Evolutionary conservation across 2,888 invertebrate species (phyloP).

Genomic region (Leptopilina myrica): DNA sequence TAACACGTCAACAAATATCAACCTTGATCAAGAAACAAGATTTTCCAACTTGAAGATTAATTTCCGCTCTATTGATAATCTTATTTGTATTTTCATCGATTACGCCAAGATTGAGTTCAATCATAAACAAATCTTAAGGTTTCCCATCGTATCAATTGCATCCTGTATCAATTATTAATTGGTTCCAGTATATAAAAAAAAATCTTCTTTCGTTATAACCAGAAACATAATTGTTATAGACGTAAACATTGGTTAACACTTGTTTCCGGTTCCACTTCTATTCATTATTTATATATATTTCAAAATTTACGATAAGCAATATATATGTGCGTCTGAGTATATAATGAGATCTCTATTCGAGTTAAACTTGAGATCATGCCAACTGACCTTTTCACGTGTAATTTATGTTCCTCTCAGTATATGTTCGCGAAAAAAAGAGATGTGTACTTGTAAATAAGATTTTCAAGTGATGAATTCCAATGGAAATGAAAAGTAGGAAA

Average conservation of each 20-base stretch:
- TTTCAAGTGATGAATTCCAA: constrained; percentile 30
- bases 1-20: neutral
- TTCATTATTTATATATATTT: no score
- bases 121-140: constrained; percentile 9
- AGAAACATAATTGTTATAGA: neutral
- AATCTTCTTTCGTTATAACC: neutral
- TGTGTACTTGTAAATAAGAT: constrained; percentile 15
- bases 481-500: constrained; percentile 29
- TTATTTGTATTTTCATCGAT: constrained; percentile 8
- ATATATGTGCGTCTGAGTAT: neutral
- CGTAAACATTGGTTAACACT: constrained; percentile 26
- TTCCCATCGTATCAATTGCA: constrained; percentile 20
- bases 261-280: constrained; percentile 7
- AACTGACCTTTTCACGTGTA: constrained; percentile 31
- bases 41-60: constrained; percentile 8
- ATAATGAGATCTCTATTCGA: constrained; percentile 24
- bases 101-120: neutral
- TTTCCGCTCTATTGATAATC: constrained; percentile 9
- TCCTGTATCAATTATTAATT: constrained; percentile 15
- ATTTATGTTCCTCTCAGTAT: constrained; percentile 4
- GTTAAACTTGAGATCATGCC: constrained; percentile 17
- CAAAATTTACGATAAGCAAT: neutral
- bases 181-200: neutral
- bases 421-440: neutral
- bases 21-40: constrained; percentile 16